These are phyloP conservation scores for Cromileptes altivelis DNA, from an alignment of 2,113 vertebrate species.

Conservation along the genomic window DNA sequence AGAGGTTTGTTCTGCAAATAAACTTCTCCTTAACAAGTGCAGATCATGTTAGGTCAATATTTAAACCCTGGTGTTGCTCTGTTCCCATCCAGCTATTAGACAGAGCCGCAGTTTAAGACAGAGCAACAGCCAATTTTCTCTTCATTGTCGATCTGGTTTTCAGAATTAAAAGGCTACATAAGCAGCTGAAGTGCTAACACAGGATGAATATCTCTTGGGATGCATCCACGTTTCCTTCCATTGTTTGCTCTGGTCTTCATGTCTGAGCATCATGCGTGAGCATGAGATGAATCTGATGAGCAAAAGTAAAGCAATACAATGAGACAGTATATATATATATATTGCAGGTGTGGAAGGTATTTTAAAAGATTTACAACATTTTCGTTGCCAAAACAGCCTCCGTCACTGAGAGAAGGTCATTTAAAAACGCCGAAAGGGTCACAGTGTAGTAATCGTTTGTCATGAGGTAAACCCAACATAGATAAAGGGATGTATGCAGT, in stretches of 20 bases:
- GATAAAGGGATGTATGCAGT: not conserved
- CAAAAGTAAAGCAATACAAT: not conserved
- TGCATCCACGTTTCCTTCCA: not conserved
- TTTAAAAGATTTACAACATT: not conserved
- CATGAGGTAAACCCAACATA: not conserved
- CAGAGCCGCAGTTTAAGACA: not conserved
- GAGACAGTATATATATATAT: not conserved
- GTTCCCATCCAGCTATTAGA: slow-evolving; percentile 21
- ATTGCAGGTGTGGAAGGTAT: not conserved
- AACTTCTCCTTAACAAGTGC: slow-evolving; percentile 16
- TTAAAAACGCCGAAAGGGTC: not conserved
- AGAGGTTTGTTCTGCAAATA: slow-evolving; percentile 39
- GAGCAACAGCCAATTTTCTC: not conserved
- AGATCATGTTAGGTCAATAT: slow-evolving; percentile 1
- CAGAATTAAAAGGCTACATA: slow-evolving; percentile 5
- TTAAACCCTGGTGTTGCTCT: slow-evolving; percentile 21
- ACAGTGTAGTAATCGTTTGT: not conserved
- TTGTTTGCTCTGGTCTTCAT: not conserved
- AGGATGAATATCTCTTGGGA: slow-evolving; percentile 4
- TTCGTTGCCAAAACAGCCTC: not conserved
- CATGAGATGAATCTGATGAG: not conserved
- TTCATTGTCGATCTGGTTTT: slow-evolving; percentile 11
- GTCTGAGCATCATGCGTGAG: not conserved
- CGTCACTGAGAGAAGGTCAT: not conserved
- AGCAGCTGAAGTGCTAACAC: not conserved